A percentile compares a stretch with the other conserved stretches of the same genome.
Conservation (phyloP, 2,113 vertebrate genomes). For the Salvator merianae region DNA sequence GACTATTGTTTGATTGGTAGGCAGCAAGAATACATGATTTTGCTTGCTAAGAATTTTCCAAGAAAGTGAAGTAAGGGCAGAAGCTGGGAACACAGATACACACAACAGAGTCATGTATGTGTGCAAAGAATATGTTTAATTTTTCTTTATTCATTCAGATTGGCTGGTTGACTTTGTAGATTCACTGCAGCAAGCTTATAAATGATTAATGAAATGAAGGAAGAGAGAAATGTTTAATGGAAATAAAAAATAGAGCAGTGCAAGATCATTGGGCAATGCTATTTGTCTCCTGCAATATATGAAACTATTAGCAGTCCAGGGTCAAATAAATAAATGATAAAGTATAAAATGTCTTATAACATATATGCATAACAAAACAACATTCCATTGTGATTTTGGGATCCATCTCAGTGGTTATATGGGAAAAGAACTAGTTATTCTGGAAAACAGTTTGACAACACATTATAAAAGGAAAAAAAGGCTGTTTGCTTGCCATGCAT, state of each 20-base stretch:
- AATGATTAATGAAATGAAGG: conserved; percentile 29
- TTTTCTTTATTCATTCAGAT: not conserved
- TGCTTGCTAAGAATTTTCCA: not conserved
- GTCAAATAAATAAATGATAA: conserved; percentile 3
- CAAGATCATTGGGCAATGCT: not conserved
- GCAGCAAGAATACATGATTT: not conserved
- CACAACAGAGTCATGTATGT: not conserved
- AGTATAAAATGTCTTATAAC: not conserved
- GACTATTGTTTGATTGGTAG: not conserved
- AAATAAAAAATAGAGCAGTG: not conserved
- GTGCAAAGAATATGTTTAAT: not conserved
- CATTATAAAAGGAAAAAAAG: not conserved
- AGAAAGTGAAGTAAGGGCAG: not conserved
- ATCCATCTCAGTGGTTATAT: not conserved
- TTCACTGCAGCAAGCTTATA: conserved; percentile 1
- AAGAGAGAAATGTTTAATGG: not conserved
- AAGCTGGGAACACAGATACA: not conserved
- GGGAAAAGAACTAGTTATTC: not conserved
- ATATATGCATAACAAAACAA: not conserved
- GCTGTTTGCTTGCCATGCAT: no score
- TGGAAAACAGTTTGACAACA: not conserved
- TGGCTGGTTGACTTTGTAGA: conserved; percentile 20
- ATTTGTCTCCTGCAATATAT: not conserved
- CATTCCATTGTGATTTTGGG: not conserved
- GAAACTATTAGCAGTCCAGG: not conserved